Conservation (phyloP, 2,797 vertebrate species). For the Loris lydekkerianus region DNA sequence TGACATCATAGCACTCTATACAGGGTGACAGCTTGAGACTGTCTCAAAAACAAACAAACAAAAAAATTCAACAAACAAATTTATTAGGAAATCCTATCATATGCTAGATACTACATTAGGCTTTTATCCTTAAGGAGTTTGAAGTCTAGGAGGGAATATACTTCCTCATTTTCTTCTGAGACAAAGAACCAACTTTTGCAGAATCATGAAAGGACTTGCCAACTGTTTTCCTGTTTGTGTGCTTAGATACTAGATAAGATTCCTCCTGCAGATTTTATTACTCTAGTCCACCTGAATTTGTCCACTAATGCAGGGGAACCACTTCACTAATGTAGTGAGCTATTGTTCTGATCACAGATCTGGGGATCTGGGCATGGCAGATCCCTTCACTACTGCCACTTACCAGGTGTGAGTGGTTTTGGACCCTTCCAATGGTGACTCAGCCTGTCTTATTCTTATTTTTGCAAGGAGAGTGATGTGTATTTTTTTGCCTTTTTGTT, state of each 20-base stretch:
- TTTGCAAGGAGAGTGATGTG: slow-evolving; percentile 9
- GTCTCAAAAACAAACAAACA: too few species aligned
- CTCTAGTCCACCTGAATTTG: neutral
- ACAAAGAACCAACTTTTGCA: slow-evolving; percentile 14
- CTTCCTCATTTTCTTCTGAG: neutral
- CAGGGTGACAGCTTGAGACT: too few species aligned
- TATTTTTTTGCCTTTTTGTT: neutral
- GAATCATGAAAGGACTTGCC: slow-evolving; percentile 25
- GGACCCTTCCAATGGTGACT: neutral
- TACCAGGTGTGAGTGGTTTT: neutral
- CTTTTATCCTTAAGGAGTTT: slow-evolving; percentile 34
- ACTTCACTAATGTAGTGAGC: neutral
- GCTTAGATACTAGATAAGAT: slow-evolving; percentile 5
- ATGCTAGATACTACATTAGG: neutral
- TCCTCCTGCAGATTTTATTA: neutral
- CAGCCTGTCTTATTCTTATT: slow-evolving; percentile 21
- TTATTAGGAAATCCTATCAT: neutral
- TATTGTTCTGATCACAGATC: neutral
- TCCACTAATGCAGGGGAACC: neutral
- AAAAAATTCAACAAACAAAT: neutral
- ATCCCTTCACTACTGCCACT: neutral
- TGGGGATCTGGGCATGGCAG: neutral
- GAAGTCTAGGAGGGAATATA: slow-evolving; percentile 4
- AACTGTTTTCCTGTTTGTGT: neutral
- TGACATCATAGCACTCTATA: too few species aligned